Conservation (phyloP, 2,113 vertebrate genomes). For the Ia io region DNA sequence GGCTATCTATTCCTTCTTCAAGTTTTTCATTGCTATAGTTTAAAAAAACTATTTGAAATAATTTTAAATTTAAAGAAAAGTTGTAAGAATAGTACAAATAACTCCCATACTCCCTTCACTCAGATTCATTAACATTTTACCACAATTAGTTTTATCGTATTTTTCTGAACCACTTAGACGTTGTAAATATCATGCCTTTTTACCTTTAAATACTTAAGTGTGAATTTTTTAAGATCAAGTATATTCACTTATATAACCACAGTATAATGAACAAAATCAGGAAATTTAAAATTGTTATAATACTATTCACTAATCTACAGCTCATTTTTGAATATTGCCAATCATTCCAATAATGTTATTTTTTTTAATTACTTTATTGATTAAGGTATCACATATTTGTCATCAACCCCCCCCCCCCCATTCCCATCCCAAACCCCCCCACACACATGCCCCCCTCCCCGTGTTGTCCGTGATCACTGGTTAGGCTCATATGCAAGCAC, state of each 20-base stretch:
- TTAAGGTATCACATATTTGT: too few species aligned
- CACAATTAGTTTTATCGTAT: neutral
- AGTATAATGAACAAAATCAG: neutral
- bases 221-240: neutral
- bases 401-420: too few species aligned
- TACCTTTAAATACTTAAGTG: neutral
- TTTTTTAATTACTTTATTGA: too few species aligned
- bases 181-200: neutral
- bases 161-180: conserved; percentile 8
- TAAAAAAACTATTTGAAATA: neutral
- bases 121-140: neutral
- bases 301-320: neutral
- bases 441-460: too few species aligned
- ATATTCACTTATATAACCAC: neutral
- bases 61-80: neutral
- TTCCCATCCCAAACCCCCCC: too few species aligned
- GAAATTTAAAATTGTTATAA: neutral
- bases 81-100: neutral
- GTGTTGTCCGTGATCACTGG: too few species aligned
- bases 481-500: too few species aligned
- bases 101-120: neutral
- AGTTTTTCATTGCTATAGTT: neutral
- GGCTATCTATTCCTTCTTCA: neutral
- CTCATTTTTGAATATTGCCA: neutral
- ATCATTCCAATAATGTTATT: neutral